phyloP scores from a whole-genome alignment of 2,113 vertebrate species.

The Perccottus glenii region DNA sequence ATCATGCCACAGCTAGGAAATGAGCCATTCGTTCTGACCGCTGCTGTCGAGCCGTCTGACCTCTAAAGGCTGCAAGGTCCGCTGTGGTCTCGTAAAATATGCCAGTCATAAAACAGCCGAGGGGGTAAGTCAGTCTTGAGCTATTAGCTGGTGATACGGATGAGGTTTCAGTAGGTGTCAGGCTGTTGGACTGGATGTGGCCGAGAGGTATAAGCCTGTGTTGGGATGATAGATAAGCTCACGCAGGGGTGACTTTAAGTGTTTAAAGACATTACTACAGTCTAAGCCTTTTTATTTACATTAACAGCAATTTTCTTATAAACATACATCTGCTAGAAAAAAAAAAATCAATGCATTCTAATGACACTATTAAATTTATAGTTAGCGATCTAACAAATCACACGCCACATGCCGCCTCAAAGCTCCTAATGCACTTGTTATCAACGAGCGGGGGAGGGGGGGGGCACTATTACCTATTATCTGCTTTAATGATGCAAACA shows the following conservation, averaged over 20 bases:
- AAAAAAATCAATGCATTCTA: constrained; percentile 50
- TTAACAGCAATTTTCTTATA: constrained; percentile 23
- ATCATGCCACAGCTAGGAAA: constrained; percentile 66
- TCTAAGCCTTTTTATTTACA: constrained; percentile 9
- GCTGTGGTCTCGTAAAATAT: constrained; percentile 74
- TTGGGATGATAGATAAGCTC: constrained; percentile 44
- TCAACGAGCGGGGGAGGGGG: constrained; percentile 77
- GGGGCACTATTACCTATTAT: constrained; percentile 79
- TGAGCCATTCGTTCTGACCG: constrained; percentile 66
- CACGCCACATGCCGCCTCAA: constrained; percentile 63
- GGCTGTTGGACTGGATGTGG: constrained; percentile 58
- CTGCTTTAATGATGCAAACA: constrained; percentile 72
- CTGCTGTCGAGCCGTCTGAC: constrained; percentile 66
- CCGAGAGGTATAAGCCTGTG: constrained; percentile 36
- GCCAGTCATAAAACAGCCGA: constrained; percentile 71
- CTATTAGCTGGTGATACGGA: constrained; percentile 66
- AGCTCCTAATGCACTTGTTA: constrained; percentile 74
- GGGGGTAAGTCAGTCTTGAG: constrained; percentile 59
- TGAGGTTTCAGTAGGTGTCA: constrained; percentile 73
- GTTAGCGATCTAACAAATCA: constrained; percentile 63
- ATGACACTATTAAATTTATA: constrained; percentile 66
- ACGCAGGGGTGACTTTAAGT: constrained; percentile 15
- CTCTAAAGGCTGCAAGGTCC: constrained; percentile 61
- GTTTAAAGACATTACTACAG: constrained; percentile 33
- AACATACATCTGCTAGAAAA: constrained; percentile 19